Conservation (phyloP, 2,113 vertebrate genomes). For the Odocoileus hemionus region DNA sequence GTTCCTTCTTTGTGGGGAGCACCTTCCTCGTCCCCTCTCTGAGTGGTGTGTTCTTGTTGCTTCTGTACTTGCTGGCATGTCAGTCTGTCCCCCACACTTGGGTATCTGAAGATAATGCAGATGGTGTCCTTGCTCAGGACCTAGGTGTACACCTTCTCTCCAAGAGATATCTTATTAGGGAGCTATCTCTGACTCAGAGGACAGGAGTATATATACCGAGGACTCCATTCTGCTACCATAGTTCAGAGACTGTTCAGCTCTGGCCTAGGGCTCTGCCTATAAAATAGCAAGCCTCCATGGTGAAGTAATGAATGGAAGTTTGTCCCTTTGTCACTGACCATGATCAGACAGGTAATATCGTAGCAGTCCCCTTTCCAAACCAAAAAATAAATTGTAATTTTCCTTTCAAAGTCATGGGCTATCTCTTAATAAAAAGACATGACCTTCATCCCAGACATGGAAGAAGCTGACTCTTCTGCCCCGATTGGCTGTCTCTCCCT, state of each 20-base stretch:
- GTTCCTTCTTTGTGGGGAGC: constrained; percentile 12
- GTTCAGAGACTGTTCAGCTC: not conserved
- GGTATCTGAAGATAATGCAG: constrained; percentile 50
- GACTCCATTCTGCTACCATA: not conserved
- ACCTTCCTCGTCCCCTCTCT: constrained; percentile 19
- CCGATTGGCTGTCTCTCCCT: not conserved
- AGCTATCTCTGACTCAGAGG: not conserved
- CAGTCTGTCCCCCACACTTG: constrained; percentile 32
- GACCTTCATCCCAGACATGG: not conserved
- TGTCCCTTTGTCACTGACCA: not conserved
- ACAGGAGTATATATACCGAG: not conserved
- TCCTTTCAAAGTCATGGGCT: not conserved
- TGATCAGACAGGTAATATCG: not conserved
- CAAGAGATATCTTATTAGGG: not conserved
- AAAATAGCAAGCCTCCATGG: not conserved
- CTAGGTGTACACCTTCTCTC: not conserved
- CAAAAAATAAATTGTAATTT: constrained; percentile 14
- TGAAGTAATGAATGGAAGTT: not conserved
- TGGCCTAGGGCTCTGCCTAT: not conserved
- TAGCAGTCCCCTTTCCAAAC: not conserved
- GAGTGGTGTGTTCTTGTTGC: constrained; percentile 64
- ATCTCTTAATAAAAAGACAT: constrained; percentile 32
- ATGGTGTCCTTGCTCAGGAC: not conserved
- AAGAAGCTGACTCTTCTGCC: not conserved
- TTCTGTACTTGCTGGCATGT: constrained; percentile 65